Conservation (phyloP, 1,140 invertebrate genomes). For the Stegodyphus mimosarum region DNA sequence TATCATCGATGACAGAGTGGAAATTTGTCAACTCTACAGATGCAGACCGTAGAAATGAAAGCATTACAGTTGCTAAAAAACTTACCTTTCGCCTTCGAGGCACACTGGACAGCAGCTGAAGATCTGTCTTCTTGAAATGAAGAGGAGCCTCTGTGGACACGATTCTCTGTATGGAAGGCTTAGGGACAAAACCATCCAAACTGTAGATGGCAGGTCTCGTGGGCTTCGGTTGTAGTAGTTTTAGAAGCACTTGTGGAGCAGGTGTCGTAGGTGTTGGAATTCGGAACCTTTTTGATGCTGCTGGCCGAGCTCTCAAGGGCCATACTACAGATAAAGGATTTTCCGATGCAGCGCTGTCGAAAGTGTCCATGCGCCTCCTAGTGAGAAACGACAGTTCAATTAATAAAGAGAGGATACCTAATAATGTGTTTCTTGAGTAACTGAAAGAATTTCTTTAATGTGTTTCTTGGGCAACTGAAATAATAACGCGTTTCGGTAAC, state of each 20-base stretch:
- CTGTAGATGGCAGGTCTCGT: conserved; percentile 64
- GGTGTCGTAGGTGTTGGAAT: conserved; percentile 52
- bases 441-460: not conserved
- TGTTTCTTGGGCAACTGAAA: not conserved
- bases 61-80: not conserved
- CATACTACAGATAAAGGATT: conserved; percentile 39
- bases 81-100: conserved; percentile 45
- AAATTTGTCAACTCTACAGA: too few species aligned
- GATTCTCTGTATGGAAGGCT: conserved; percentile 62
- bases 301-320: conserved; percentile 29
- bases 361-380: not conserved
- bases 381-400: not conserved
- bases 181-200: conserved; percentile 65
- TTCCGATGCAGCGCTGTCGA: conserved; percentile 5
- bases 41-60: too few species aligned
- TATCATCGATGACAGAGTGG: too few species aligned
- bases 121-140: conserved; percentile 30
- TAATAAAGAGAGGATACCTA: not conserved
- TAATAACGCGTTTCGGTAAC: too few species aligned
- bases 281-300: conserved; percentile 19
- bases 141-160: conserved; percentile 57
- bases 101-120: conserved; percentile 27
- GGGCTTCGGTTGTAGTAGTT: conserved; percentile 63
- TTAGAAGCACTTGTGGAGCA: conserved; percentile 46
- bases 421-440: not conserved